Conservation (phyloP, 1,140 invertebrate genomes). For the Leptestheria dahalacensis region DNA sequence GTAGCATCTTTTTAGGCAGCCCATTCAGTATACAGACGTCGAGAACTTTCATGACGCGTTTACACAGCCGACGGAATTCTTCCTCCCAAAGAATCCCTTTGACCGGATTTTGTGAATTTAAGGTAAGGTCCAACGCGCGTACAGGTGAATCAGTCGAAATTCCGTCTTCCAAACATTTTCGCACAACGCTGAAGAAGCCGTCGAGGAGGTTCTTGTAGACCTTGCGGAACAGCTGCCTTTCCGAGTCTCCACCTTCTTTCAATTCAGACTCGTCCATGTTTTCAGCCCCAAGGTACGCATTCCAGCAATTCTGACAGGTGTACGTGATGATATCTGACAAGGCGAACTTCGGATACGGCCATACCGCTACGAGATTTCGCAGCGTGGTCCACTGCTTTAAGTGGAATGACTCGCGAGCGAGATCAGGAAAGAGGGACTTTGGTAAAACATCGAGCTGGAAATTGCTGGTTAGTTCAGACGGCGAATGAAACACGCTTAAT, state of each 20-base stretch:
- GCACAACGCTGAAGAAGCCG: constrained; percentile 6
- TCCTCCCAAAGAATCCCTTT: constrained; percentile 8
- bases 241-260: constrained; percentile 9
- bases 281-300: not conserved
- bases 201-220: constrained; percentile 11
- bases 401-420: constrained; percentile 3
- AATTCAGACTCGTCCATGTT: not conserved
- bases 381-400: constrained; percentile 5
- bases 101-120: not conserved
- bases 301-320: constrained; percentile 2
- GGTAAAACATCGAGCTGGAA: not conserved
- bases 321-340: not conserved
- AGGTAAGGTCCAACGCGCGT: not conserved
- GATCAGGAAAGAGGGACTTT: not conserved
- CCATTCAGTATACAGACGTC: constrained; percentile 11
- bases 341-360: constrained; percentile 5
- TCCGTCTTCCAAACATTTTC: constrained; percentile 4
- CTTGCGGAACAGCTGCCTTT: constrained; percentile 9
- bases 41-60: constrained; percentile 7
- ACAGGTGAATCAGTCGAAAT: not conserved
- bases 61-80: constrained; percentile 12
- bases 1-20: constrained; percentile 3
- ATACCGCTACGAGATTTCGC: not conserved
- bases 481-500: too few species aligned
- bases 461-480: too few species aligned